Base-by-base conservation (phyloP, 2,797 vertebrate species). In the Remorina albescens region DNA sequence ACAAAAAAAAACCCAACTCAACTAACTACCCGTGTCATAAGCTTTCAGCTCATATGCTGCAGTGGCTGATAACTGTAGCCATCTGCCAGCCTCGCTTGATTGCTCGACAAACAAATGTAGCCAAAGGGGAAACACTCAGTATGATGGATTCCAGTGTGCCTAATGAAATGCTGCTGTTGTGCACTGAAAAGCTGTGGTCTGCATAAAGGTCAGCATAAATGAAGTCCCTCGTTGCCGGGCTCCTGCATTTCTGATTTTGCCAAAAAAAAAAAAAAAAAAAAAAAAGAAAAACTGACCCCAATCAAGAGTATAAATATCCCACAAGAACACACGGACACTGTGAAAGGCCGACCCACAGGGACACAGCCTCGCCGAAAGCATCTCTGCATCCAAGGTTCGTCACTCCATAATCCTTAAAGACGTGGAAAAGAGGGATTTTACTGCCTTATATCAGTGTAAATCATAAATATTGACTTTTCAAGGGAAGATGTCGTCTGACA, bases 181-280 rank as follows among this genome's bases (percentile, higher is more conserved):
- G 70, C 68, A 41, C 71, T 83, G 90, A 88, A 82, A 83, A 90
- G 88, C 68, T 63, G 78, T 46, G 73, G 84, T 75, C 85, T 21
- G 64, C 78, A 75, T 89, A 92, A 94, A 95, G 91, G 90, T 93
- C 86, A 84, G 78, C 59, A 92, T 91, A 92, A 92, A 94, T 93
- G 91, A 92, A 55, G 23, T 73, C 79, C 61, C 74, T 78, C 70
- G 26, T 78, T 79, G 54, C 60, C 32, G 37, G 69, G 61, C 44
- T 11, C 56, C 13, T 16, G 23, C 54, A 26, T 74, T 77, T 86
- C 74, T 64, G 72, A 79, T 82, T 64, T 47, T 53, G 63, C 67
- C n/a, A n/a, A n/a, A n/a, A n/a, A n/a, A n/a, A n/a, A n/a, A n/a
- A n/a, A n/a, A n/a, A n/a, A n/a, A n/a, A n/a, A n/a, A n/a, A n/a